Evolutionary conservation across 2,113 vertebrate species (phyloP).

Genomic region (Pogona vitticeps): DNA sequence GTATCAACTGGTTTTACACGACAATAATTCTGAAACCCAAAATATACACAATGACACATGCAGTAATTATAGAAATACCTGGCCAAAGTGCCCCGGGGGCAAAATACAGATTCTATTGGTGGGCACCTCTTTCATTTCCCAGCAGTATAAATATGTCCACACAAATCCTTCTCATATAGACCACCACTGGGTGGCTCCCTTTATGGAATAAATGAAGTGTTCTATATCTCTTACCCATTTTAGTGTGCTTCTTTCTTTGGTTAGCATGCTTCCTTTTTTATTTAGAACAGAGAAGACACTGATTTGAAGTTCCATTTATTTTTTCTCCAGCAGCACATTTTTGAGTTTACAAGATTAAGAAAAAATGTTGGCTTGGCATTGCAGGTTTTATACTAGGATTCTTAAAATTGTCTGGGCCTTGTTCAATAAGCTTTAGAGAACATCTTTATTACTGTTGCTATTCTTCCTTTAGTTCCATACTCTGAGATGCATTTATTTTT

Average conservation of each 20-base stretch:
- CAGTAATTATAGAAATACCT: neutral
- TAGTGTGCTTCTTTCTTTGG: neutral
- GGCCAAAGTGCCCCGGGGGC: neutral
- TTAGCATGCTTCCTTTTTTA: neutral
- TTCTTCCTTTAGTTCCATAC: neutral
- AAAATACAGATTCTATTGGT: neutral
- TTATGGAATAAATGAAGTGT: neutral
- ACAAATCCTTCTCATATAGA: neutral
- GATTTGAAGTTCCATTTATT: neutral
- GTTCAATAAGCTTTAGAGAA: neutral
- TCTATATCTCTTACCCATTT: neutral
- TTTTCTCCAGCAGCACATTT: neutral
- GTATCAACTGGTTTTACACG: neutral
- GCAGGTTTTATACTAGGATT: neutral
- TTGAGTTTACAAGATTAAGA: neutral
- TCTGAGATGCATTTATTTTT: neutral
- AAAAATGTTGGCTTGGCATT: neutral
- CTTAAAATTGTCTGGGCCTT: neutral
- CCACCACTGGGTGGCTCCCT: slow-evolving; percentile 10
- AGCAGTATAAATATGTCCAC: neutral
- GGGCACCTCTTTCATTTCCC: neutral
- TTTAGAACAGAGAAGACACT: neutral
- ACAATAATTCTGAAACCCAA: neutral
- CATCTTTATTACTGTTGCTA: neutral
- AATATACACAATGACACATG: neutral